Conservation (phyloP, 2,888 invertebrate species). For the Ochropleura leucogaster region DNA sequence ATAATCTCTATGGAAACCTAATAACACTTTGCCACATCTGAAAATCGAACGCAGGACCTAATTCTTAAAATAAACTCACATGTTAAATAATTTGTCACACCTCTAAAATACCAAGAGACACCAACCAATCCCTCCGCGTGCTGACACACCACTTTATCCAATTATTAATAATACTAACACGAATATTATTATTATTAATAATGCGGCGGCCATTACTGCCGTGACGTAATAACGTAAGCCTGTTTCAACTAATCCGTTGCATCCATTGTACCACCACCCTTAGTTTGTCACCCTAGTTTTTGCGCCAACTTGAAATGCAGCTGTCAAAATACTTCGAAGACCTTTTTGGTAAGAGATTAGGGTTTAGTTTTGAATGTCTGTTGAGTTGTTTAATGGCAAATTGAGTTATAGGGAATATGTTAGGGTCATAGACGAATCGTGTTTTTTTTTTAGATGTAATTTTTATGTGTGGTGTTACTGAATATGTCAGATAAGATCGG, state of each 20-base stretch:
- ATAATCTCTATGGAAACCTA: too few relatives aligned
- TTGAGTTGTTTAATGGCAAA: slow-evolving; percentile 14
- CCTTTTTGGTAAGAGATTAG: slow-evolving; percentile 60
- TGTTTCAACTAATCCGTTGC: slow-evolving; percentile 81
- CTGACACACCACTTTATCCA: slow-evolving; percentile 45
- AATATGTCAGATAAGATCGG: slow-evolving; percentile 15
- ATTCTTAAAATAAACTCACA: too few relatives aligned
- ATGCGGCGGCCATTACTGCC: slow-evolving; percentile 77
- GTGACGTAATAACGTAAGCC: slow-evolving; percentile 88
- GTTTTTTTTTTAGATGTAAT: slow-evolving; percentile 55
- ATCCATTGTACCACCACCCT: slow-evolving; percentile 84
- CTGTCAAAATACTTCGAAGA: slow-evolving; percentile 11
- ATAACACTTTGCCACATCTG: too few relatives aligned
- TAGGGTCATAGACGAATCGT: slow-evolving; percentile 69
- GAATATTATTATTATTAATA: slow-evolving; percentile 74
- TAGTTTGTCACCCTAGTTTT: slow-evolving; percentile 72
- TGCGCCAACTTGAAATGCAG: slow-evolving; percentile 47
- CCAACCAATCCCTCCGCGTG: slow-evolving; percentile 39
- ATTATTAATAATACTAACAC: slow-evolving; percentile 61
- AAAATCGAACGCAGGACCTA: too few relatives aligned
- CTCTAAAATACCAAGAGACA: slow-evolving; percentile 38
- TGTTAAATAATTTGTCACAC: neutral
- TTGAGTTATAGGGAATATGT: slow-evolving; percentile 31
- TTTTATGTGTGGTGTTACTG: slow-evolving; percentile 44
- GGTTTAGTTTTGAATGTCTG: slow-evolving; percentile 62